Percentiles rank a stretch among this genome's conserved stretches.
Evolutionary conservation across 2,113 vertebrate genomes (phyloP).

Genomic region (Chlorodrepanis virens): DNA sequence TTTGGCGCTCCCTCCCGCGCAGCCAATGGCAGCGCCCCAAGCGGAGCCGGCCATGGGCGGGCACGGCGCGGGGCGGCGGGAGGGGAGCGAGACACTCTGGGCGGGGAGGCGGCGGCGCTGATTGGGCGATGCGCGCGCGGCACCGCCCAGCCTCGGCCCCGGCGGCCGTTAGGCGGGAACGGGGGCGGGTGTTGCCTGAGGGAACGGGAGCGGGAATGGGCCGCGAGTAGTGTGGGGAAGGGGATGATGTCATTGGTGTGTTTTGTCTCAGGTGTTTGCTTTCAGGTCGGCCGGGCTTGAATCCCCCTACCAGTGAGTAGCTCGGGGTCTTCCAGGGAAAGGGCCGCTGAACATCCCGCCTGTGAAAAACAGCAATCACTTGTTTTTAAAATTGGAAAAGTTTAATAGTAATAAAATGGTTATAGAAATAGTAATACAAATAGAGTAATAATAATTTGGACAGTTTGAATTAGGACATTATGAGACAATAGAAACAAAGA

Average conservation of each 20-base stretch:
- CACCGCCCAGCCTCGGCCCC: background rate
- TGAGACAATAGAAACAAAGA: too few relatives aligned
- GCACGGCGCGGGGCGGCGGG: too few relatives aligned
- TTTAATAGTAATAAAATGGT: too few relatives aligned
- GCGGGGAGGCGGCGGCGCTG: background rate
- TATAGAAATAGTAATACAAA: too few relatives aligned
- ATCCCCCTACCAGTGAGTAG: background rate
- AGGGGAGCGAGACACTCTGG: too few relatives aligned
- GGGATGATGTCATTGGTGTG: rapidly evolving
- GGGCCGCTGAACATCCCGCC: background rate
- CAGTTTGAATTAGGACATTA: too few relatives aligned
- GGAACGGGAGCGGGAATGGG: too few relatives aligned
- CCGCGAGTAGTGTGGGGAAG: rapidly evolving
- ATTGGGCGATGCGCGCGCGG: background rate
- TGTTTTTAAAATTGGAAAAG: too few relatives aligned
- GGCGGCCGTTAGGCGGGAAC: background rate
- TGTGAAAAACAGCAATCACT: too few relatives aligned
- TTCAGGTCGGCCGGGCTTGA: too few relatives aligned
- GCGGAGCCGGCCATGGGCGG: background rate
- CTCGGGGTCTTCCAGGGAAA: background rate
- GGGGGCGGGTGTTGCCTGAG: rapidly evolving
- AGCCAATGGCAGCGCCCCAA: background rate
- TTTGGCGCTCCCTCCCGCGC: background rate
- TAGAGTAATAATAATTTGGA: too few relatives aligned
- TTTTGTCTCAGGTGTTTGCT: background rate